These are phyloP conservation scores for Drosophila seguyi DNA, from an alignment of 1,140 invertebrate genomes.

Conservation along the genomic window DNA sequence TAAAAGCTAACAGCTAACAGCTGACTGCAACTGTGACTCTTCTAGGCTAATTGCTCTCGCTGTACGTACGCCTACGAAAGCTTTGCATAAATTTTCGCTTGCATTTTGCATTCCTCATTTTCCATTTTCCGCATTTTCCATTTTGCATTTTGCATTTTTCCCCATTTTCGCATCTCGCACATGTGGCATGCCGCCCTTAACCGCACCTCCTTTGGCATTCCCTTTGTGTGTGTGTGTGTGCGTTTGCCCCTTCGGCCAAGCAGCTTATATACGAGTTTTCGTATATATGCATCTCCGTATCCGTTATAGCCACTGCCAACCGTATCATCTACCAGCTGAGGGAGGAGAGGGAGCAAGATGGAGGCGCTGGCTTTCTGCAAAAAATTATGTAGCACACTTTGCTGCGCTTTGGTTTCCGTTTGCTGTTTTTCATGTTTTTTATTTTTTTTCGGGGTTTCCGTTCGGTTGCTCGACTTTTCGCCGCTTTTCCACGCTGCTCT, in stretches of 20 bases:
- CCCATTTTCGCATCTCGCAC: constrained; percentile 20
- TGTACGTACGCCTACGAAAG: constrained; percentile 1
- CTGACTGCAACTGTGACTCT: background rate
- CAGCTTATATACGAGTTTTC: too few relatives aligned
- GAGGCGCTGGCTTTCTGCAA: background rate
- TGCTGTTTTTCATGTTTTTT: constrained; percentile 17
- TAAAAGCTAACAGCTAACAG: constrained; percentile 7
- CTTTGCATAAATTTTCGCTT: constrained; percentile 16
- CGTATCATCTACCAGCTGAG: background rate
- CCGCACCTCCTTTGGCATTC: constrained; percentile 22
- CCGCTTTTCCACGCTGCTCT: constrained; percentile 20
- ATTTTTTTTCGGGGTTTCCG: constrained; percentile 24
- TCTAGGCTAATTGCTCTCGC: constrained; percentile 24
- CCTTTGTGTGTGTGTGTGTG: constrained; percentile 42
- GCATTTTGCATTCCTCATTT: constrained; percentile 39
- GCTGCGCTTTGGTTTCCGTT: constrained; percentile 31
- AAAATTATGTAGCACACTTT: constrained; percentile 51
- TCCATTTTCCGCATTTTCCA: constrained; percentile 19
- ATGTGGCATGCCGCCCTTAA: constrained; percentile 27
- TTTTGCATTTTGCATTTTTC: constrained; percentile 13
- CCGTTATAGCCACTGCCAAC: constrained; percentile 13
- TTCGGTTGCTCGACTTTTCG: constrained; percentile 13
- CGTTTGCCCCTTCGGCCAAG: constrained; percentile 33
- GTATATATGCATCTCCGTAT: background rate
- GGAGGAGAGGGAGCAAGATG: background rate